Evolutionary conservation across 2,113 vertebrate species (phyloP).

Genomic region (Lagopus muta): DNA sequence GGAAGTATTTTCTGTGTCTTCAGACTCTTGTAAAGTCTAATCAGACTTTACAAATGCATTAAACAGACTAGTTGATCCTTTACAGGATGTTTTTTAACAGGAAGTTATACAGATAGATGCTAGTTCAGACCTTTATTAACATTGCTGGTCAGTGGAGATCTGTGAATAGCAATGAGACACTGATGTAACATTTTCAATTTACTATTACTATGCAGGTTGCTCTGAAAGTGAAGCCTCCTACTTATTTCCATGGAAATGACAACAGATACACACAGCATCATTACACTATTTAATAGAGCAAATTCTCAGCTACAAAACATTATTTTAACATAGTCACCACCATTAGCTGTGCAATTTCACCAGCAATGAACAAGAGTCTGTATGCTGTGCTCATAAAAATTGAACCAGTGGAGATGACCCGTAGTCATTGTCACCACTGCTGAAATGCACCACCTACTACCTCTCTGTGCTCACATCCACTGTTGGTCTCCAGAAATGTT

Average conservation of each 20-base stretch:
- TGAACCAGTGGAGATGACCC: no score
- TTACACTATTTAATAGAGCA: not conserved
- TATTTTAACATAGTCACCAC: no score
- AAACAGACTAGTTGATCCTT: conserved; percentile 8
- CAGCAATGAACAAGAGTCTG: no score
- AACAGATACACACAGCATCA: not conserved
- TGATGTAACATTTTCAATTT: conserved; percentile 28
- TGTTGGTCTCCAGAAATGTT: no score
- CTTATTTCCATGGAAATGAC: not conserved
- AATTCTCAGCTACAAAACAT: no score
- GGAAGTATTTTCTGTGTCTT: conserved; percentile 18
- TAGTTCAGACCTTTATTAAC: conserved; percentile 49
- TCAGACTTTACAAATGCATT: not conserved
- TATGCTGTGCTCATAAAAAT: no score
- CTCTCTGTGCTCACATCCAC: no score
- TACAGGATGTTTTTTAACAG: not conserved
- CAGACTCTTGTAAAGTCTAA: not conserved
- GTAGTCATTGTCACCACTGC: no score
- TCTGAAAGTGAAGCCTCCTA: not conserved
- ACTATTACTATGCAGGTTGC: not conserved
- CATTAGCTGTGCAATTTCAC: no score
- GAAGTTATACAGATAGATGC: conserved; percentile 14
- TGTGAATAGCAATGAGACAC: not conserved
- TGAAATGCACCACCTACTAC: no score
- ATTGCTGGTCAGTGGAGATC: conserved; percentile 20